Evolutionary conservation across 2,797 vertebrate species (phyloP).

Genomic region (Tamandua tetradactyla): DNA sequence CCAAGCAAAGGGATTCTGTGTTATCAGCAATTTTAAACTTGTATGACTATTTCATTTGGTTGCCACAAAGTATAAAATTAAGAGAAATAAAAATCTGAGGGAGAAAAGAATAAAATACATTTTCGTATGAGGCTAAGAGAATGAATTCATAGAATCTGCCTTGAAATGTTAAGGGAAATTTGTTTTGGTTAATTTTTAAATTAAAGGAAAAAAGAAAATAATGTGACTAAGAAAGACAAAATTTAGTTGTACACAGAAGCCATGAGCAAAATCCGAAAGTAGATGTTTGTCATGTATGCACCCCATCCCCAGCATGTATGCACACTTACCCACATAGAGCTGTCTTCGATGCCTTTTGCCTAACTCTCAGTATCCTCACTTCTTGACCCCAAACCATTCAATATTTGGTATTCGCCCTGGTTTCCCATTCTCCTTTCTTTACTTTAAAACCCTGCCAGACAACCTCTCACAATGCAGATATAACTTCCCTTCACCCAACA

Average conservation of each 20-base stretch:
- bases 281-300: neutral
- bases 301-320: neutral
- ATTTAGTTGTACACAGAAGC: neutral
- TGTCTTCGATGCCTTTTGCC: neutral
- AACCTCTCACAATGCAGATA: neutral
- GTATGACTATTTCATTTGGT: constrained; percentile 29
- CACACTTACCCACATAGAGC: neutral
- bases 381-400: neutral
- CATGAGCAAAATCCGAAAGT: neutral
- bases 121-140: neutral
- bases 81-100: neutral
- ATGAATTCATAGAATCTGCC: neutral
- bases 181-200: constrained; percentile 37
- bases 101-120: neutral
- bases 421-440: neutral
- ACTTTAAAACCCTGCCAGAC: neutral
- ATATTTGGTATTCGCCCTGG: neutral
- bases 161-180: neutral
- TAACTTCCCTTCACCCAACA: neutral
- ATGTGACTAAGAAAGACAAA: neutral
- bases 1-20: neutral
- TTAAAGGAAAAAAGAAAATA: neutral
- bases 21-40: constrained; percentile 43
- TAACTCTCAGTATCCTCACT: neutral
- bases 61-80: neutral